These are phyloP conservation scores for Thalassoma bifasciatum DNA, from an alignment of 2,113 vertebrate genomes.

Conservation along the genomic window DNA sequence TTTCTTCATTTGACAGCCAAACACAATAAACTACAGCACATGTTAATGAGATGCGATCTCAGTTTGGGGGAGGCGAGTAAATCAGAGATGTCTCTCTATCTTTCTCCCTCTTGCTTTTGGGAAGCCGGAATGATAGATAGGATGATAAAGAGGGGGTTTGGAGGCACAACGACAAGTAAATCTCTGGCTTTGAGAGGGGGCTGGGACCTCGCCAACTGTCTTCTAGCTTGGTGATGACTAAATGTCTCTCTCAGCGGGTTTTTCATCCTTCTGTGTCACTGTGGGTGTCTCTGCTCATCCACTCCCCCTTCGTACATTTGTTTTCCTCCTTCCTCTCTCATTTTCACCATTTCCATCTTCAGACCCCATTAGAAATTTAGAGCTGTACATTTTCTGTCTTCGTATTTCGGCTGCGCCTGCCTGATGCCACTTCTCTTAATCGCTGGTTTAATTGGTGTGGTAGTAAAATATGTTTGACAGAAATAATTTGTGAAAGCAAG, in stretches of 20 bases:
- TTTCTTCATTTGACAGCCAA: conserved; percentile 60
- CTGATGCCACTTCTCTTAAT: conserved; percentile 6
- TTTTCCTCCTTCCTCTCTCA: conserved; percentile 32
- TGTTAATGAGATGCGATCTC: conserved; percentile 71
- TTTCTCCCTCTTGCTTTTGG: conserved; percentile 32
- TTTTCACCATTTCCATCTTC: conserved; percentile 17
- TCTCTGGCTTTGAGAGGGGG: conserved; percentile 47
- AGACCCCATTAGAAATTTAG: conserved; percentile 27
- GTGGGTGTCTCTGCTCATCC: conserved; percentile 55
- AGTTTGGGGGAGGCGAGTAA: conserved; percentile 67
- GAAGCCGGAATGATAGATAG: conserved; percentile 54
- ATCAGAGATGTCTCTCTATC: conserved; percentile 51
- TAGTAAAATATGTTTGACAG: conserved; percentile 25
- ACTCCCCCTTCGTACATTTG: conserved; percentile 41
- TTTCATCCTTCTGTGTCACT: conserved; percentile 54
- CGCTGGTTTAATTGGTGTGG: not conserved
- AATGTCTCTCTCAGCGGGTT: conserved; percentile 62
- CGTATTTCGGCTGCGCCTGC: conserved; percentile 1
- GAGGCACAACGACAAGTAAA: conserved; percentile 54
- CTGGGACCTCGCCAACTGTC: conserved; percentile 57
- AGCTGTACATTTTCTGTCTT: conserved; percentile 8
- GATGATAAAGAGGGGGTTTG: conserved; percentile 68
- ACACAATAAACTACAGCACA: conserved; percentile 68
- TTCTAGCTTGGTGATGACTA: conserved; percentile 54
- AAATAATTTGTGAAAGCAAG: conserved; percentile 34